Percentiles rank a stretch among this genome's conserved stretches.
phyloP scores from a whole-genome alignment of 2,888 invertebrate genomes.

The Chouioia cunea region DNA sequence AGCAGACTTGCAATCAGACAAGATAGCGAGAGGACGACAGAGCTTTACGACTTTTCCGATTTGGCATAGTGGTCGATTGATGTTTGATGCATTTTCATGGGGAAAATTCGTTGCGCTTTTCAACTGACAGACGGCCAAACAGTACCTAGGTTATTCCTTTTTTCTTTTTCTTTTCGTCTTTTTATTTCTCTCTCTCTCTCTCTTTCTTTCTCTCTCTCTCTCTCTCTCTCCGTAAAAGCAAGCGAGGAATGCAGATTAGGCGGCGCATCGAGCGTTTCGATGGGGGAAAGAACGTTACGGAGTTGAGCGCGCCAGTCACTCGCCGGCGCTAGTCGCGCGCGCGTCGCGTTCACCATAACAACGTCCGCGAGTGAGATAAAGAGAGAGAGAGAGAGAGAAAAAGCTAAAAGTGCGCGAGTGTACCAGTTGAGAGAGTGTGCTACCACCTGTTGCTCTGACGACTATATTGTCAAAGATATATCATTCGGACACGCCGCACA shows the following conservation, averaged over 20 bases:
- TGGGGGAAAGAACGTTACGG: background rate
- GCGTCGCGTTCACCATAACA: constrained; percentile 4
- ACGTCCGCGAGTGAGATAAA: constrained; percentile 19
- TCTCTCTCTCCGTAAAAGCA: background rate
- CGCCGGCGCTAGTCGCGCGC: constrained; percentile 1
- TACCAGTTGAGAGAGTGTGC: constrained; percentile 3
- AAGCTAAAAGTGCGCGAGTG: constrained; percentile 29
- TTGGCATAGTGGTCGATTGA: too few relatives aligned
- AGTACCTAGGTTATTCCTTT: constrained; percentile 41
- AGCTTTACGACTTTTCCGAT: too few relatives aligned
- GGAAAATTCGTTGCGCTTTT: too few relatives aligned
- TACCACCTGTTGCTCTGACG: constrained; percentile 26
- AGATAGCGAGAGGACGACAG: too few relatives aligned
- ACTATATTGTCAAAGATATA: too few relatives aligned
- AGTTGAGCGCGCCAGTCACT: background rate
- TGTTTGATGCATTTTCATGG: too few relatives aligned
- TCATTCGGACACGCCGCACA: background rate
- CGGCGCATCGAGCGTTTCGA: constrained; percentile 14
- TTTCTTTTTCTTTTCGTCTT: constrained; percentile 48
- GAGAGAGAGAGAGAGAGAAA: constrained; percentile 16
- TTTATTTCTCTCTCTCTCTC: constrained; percentile 32
- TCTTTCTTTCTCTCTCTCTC: constrained; percentile 33
- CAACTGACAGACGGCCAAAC: constrained; percentile 19
- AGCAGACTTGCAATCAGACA: too few relatives aligned
- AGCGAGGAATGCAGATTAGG: constrained; percentile 33